Evolutionary conservation across 2,797 vertebrate species (phyloP).

Genomic region (Garrulus glandarius): DNA sequence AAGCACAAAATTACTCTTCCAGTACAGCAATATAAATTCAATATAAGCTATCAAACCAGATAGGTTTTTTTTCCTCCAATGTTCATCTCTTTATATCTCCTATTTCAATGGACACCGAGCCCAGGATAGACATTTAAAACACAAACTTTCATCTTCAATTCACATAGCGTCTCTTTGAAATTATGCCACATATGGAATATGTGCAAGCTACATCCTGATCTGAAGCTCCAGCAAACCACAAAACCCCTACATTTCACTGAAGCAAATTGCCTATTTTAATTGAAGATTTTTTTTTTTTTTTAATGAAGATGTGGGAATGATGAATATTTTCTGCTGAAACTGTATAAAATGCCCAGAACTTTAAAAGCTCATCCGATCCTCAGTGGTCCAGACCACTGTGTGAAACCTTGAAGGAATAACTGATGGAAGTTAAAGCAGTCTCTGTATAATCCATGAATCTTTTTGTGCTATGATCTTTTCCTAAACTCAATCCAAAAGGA

Average conservation of each 20-base stretch:
- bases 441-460: not conserved
- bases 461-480: slow-evolving; percentile 39
- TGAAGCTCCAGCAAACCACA: not conserved
- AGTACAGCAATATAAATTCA: not conserved
- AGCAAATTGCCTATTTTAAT: not conserved
- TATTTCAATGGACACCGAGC: not conserved
- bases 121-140: not conserved
- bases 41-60: not conserved
- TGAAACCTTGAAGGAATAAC: not conserved
- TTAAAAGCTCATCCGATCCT: not conserved
- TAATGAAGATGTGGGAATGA: not conserved
- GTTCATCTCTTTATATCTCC: not conserved
- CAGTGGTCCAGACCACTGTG: not conserved
- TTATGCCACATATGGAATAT: not conserved
- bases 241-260: not conserved
- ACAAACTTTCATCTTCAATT: slow-evolving; percentile 9
- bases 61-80: not conserved
- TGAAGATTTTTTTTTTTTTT: not conserved
- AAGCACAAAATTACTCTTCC: not conserved
- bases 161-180: slow-evolving; percentile 13
- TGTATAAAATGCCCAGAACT: not conserved
- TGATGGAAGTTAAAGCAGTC: not conserved
- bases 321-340: slow-evolving; percentile 15
- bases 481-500: not conserved
- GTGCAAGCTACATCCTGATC: not conserved